These are phyloP conservation scores for Taenioides sp. DNA, from an alignment of 2,797 vertebrate species.

Conservation along the genomic window DNA sequence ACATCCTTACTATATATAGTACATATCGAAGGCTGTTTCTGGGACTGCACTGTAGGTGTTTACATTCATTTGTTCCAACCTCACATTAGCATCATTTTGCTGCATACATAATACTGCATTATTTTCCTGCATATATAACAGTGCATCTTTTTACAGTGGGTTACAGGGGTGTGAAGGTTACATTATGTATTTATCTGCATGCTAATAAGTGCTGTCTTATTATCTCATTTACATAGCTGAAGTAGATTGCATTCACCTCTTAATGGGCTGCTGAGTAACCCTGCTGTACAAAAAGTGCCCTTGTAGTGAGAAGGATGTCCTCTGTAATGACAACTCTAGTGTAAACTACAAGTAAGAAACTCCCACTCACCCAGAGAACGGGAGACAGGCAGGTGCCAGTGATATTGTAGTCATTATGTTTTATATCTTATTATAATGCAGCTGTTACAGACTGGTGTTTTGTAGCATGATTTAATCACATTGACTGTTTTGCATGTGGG, in stretches of 20 bases:
- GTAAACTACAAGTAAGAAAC: constrained; percentile 48
- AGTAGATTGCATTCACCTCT: constrained; percentile 25
- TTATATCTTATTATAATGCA: constrained; percentile 51
- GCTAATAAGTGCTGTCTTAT: constrained; percentile 28
- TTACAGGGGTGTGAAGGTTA: constrained; percentile 36
- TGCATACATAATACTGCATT: constrained; percentile 12
- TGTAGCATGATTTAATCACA: constrained; percentile 28
- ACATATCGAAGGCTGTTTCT: not conserved
- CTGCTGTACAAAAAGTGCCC: constrained; percentile 29
- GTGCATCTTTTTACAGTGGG: constrained; percentile 15
- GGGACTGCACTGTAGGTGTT: not conserved
- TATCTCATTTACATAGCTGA: constrained; percentile 37
- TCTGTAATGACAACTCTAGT: constrained; percentile 25
- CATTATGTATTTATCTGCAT: constrained; percentile 30
- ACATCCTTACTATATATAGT: not conserved
- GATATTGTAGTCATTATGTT: constrained; percentile 66
- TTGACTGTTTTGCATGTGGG: constrained; percentile 26
- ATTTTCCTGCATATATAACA: not conserved
- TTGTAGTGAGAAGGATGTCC: constrained; percentile 30
- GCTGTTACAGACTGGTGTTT: constrained; percentile 48
- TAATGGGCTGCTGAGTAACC: constrained; percentile 17
- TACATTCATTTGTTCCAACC: not conserved
- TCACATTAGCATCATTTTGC: constrained; percentile 1
- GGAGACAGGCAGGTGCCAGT: constrained; percentile 48
- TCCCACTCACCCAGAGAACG: constrained; percentile 29